These are phyloP conservation scores for Myathropa florea DNA, from an alignment of 2,888 invertebrate genomes.

Conservation along the genomic window DNA sequence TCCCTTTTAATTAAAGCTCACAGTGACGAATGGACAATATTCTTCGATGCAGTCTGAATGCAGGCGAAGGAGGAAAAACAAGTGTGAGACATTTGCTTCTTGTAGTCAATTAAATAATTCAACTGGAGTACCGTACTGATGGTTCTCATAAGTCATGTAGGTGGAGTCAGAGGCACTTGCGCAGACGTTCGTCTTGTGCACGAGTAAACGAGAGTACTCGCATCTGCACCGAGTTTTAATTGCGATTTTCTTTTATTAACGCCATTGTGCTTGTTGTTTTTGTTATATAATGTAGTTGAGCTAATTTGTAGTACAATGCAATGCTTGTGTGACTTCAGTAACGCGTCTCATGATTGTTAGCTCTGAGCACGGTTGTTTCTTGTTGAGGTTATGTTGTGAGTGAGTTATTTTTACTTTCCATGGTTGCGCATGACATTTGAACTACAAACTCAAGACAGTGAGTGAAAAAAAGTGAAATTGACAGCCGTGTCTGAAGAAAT, in stretches of 20 bases:
- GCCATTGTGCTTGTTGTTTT: neutral
- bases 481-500: neutral
- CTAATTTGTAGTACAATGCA: conserved; percentile 38
- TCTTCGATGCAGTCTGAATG: neutral
- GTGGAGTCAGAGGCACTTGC: conserved; percentile 19
- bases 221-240: conserved; percentile 33
- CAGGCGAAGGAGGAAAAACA: neutral
- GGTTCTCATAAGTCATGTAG: conserved; percentile 14
- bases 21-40: neutral
- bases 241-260: conserved; percentile 48
- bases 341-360: neutral
- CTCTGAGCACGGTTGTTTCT: neutral
- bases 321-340: neutral
- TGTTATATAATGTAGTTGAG: conserved; percentile 35
- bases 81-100: neutral
- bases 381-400: neutral
- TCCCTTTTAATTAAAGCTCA: conserved; percentile 35
- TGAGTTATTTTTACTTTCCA: neutral
- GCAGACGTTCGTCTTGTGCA: conserved; percentile 19
- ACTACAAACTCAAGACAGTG: neutral
- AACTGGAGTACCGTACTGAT: neutral
- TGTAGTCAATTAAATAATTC: conserved; percentile 38
- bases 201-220: conserved; percentile 12
- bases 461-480: neutral
- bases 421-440: neutral